Evolutionary conservation across 2,113 vertebrate species (phyloP).

Genomic region (Channa maculata): DNA sequence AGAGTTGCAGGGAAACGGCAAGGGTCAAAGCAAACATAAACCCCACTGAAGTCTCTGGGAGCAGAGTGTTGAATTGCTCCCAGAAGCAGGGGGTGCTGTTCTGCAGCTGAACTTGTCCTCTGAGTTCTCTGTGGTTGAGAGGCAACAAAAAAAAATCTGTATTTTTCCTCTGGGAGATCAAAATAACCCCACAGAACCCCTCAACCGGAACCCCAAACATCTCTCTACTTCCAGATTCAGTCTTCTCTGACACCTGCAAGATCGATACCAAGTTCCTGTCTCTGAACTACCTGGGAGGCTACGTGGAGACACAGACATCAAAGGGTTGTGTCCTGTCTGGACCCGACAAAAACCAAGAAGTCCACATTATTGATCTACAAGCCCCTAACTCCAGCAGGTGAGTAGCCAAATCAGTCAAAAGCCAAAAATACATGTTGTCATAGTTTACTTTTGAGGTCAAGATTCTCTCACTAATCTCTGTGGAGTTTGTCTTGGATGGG

Average conservation of each 20-base stretch:
- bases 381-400: conserved; percentile 95
- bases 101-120: conserved; percentile 26
- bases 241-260: conserved; percentile 89
- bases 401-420: conserved; percentile 40
- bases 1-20: conserved; percentile 5
- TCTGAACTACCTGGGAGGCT: conserved; percentile 95
- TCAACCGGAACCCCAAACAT: conserved; percentile 30
- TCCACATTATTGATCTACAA: conserved; percentile 95
- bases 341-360: conserved; percentile 83
- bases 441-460: conserved; percentile 52
- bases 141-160: not conserved
- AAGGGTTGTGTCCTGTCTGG: conserved; percentile 89
- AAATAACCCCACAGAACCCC: conserved; percentile 12
- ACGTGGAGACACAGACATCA: conserved; percentile 89
- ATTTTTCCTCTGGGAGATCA: conserved; percentile 22
- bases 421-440: conserved; percentile 38
- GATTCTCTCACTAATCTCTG: conserved; percentile 45
- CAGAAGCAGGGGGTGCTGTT: conserved; percentile 16
- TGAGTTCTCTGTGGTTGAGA: conserved; percentile 20
- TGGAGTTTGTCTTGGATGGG: conserved; percentile 62
- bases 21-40: conserved; percentile 48
- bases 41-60: not conserved
- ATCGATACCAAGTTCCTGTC: conserved; percentile 96
- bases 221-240: conserved; percentile 83
- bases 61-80: conserved; percentile 21